Percentiles rank a stretch among this genome's conserved stretches.
These are phyloP conservation scores for Rhimphoctona megacephalus DNA, from an alignment of 2,888 invertebrate species.

Conservation along the genomic window DNA sequence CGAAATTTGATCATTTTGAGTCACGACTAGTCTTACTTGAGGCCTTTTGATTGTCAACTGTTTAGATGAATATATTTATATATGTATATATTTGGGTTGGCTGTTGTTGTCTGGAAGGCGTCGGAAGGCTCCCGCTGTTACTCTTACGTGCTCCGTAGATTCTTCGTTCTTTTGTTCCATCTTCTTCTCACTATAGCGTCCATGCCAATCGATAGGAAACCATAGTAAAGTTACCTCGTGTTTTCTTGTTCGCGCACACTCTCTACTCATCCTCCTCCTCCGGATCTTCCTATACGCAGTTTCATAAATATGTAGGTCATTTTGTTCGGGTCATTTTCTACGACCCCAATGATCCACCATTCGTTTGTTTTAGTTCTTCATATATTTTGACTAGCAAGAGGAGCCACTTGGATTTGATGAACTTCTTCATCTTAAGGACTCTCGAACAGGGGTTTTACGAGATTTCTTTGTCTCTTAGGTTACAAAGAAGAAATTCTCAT, in stretches of 20 bases:
- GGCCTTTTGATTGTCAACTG: not conserved
- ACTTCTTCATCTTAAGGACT: not conserved
- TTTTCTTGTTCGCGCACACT: slow-evolving; percentile 47
- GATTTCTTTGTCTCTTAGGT: not conserved
- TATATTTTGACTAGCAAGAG: not conserved
- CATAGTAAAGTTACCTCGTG: slow-evolving; percentile 39
- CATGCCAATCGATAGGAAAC: slow-evolving; percentile 60
- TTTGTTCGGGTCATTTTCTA: not conserved
- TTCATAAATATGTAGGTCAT: slow-evolving; percentile 12
- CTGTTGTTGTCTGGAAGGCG: slow-evolving; percentile 75
- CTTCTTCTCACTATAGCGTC: slow-evolving; percentile 27
- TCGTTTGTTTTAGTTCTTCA: not conserved
- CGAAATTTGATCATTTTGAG: not conserved
- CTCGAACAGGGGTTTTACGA: not conserved
- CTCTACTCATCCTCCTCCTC: slow-evolving; percentile 28
- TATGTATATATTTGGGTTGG: slow-evolving; percentile 71
- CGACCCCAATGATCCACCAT: not conserved
- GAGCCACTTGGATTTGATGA: not conserved
- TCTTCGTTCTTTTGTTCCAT: slow-evolving; percentile 30
- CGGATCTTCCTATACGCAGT: not conserved
- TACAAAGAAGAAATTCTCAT: not conserved
- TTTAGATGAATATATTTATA: not conserved
- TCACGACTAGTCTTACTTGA: too few species aligned
- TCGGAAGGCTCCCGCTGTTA: slow-evolving; percentile 68
- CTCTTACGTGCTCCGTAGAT: slow-evolving; percentile 42